Conservation (phyloP, 2,797 vertebrate species). For the Apodemus agrarius region DNA sequence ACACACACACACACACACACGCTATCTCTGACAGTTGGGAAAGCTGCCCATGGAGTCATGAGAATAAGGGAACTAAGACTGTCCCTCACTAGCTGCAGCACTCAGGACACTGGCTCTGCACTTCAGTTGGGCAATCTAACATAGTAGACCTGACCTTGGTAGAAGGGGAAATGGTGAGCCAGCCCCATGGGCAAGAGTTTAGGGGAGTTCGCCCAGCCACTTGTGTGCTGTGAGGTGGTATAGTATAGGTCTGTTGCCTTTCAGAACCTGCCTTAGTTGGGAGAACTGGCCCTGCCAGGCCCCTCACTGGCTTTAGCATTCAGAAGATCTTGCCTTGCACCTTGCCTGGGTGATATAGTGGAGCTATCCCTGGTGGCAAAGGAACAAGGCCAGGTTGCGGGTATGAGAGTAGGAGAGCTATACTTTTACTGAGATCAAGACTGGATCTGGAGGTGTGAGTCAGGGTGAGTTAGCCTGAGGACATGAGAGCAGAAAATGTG, state of each 20-base stretch:
- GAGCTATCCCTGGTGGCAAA: neutral
- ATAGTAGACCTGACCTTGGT: too few relatives aligned
- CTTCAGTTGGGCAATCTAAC: too few relatives aligned
- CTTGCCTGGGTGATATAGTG: neutral
- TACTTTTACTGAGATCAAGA: neutral
- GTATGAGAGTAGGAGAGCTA: neutral
- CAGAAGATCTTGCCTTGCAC: neutral
- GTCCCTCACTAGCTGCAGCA: too few relatives aligned
- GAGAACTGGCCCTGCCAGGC: too few relatives aligned
- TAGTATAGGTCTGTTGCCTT: too few relatives aligned
- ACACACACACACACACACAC: neutral
- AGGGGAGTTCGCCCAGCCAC: too few relatives aligned
- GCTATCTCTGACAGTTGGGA: neutral
- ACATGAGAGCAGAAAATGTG: neutral
- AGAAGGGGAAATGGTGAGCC: too few relatives aligned
- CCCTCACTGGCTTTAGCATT: neutral
- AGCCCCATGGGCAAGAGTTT: too few relatives aligned
- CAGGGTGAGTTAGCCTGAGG: neutral
- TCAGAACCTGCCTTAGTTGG: too few relatives aligned
- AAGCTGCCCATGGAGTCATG: neutral
- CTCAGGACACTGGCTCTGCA: too few relatives aligned
- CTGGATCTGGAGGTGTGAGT: neutral
- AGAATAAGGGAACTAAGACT: neutral
- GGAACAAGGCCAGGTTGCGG: neutral
- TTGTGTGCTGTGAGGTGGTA: too few relatives aligned